Evolutionary conservation across 2,797 vertebrate species (phyloP).

Genomic region (Columba guinea): DNA sequence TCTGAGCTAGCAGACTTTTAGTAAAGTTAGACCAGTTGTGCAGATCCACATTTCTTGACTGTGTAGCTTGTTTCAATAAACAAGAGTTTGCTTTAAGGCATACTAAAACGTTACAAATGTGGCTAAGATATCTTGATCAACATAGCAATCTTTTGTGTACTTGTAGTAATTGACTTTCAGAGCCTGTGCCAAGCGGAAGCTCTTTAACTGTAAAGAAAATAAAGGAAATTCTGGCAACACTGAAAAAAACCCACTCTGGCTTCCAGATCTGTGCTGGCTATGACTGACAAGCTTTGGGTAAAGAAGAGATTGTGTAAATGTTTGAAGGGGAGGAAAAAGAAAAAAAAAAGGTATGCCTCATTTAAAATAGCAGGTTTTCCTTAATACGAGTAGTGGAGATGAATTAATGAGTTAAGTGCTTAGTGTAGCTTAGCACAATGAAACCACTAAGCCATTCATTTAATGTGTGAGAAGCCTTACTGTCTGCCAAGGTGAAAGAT

Average conservation of each 20-base stretch:
- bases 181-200: background rate
- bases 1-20: background rate
- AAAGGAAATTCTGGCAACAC: background rate
- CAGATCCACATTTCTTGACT: background rate
- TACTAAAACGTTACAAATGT: background rate
- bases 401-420: slow-evolving; percentile 61
- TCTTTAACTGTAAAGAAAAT: slow-evolving; percentile 12
- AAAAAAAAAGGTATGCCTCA: background rate
- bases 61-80: slow-evolving; percentile 17
- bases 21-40: background rate
- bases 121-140: slow-evolving; percentile 15
- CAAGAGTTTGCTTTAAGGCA: background rate
- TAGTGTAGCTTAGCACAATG: slow-evolving; percentile 57
- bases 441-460: slow-evolving; percentile 46
- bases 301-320: background rate
- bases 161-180: slow-evolving; percentile 4
- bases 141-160: background rate
- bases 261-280: background rate
- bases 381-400: slow-evolving; percentile 29
- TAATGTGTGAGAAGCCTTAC: slow-evolving; percentile 26
- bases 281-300: slow-evolving; percentile 9
- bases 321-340: rapidly evolving
- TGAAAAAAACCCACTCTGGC: background rate
- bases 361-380: slow-evolving; percentile 11
- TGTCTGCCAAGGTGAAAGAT: slow-evolving; percentile 60